Base-by-base conservation (phyloP, 2,888 invertebrate species). In the Archips xylosteana region DNA sequence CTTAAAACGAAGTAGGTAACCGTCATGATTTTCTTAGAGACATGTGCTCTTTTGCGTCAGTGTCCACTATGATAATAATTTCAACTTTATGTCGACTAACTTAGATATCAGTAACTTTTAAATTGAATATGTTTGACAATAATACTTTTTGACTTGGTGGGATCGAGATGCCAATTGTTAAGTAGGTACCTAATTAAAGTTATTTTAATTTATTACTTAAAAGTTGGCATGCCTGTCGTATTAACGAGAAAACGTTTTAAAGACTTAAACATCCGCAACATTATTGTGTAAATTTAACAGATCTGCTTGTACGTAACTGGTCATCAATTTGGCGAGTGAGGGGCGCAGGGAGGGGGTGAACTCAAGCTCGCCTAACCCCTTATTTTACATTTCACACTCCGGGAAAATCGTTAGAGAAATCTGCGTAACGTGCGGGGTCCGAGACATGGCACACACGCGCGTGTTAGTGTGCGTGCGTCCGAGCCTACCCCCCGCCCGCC, bases 381-480 rank as follows among this genome's bases (percentile, higher is more conserved):
- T 92, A 94, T 94, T 94, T 94, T 94, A 94, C 94, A 94, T 94
- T 94, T 94, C 94, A 94, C 94, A 94, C 94, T 94, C 92, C 89
- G 92, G 93, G 94, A 94, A 94, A 94, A 94, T 94, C 94, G 94
- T 94, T 94, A 94, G 93, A 92, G 94, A 94, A 94, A 94, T 94
- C 94, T 94, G 94, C 94, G 92, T 94, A 92, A 86, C 92, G 90
- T 92, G 92, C 90, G 89, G 89, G 92, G 94, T 92, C 93, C 92
- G 92, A 92, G 92, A 91, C 90, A 85, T 86, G 88, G 85, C 92
- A 91, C 91, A 91, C 92, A 83, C 80, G 75, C 78, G 69, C 65
- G 76, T 65, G 34, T 15, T 79, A 71, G 82, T 77, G 75, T 76
- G 81, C 83, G 82, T 82, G 84, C 87, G 89, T 86, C 91, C 91